phyloP scores from a whole-genome alignment of 2,797 vertebrate genomes.

The Glossophaga mutica region DNA sequence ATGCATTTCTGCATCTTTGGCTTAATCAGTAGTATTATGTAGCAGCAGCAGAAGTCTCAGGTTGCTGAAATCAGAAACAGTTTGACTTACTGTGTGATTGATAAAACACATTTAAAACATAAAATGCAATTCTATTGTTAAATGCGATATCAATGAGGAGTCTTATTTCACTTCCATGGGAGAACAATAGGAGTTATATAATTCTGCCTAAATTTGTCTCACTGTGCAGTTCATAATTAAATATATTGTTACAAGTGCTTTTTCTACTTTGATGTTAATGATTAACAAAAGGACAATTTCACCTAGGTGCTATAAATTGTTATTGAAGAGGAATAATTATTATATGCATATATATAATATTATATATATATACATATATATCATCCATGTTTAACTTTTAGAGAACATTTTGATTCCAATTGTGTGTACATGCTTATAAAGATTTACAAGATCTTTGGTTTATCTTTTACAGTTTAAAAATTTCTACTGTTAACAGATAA shows the following conservation, averaged over 20 bases:
- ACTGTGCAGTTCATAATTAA: slow-evolving; percentile 31
- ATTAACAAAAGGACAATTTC: slow-evolving; percentile 9
- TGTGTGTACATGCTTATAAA: not conserved
- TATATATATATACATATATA: not conserved
- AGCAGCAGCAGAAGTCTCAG: not conserved
- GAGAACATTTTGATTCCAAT: not conserved
- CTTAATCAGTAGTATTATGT: not conserved
- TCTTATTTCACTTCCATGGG: not conserved
- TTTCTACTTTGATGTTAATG: slow-evolving; percentile 27
- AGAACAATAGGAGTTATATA: slow-evolving; percentile 32
- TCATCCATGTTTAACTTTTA: not conserved
- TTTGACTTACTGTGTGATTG: slow-evolving; percentile 21
- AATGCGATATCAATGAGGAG: not conserved
- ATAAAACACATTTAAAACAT: slow-evolving; percentile 41
- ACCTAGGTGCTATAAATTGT: not conserved
- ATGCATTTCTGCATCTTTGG: not conserved
- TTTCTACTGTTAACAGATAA: not conserved
- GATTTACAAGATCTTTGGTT: not conserved
- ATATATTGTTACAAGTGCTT: not conserved
- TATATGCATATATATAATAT: not conserved
- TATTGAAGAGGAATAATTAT: not conserved
- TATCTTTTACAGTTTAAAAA: not conserved
- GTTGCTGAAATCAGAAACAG: slow-evolving; percentile 3
- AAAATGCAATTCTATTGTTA: slow-evolving; percentile 38
- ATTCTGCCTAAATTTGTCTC: slow-evolving; percentile 35